Base-by-base conservation (phyloP, 2,888 invertebrate species). In the Megastigmus dorsalis region DNA sequence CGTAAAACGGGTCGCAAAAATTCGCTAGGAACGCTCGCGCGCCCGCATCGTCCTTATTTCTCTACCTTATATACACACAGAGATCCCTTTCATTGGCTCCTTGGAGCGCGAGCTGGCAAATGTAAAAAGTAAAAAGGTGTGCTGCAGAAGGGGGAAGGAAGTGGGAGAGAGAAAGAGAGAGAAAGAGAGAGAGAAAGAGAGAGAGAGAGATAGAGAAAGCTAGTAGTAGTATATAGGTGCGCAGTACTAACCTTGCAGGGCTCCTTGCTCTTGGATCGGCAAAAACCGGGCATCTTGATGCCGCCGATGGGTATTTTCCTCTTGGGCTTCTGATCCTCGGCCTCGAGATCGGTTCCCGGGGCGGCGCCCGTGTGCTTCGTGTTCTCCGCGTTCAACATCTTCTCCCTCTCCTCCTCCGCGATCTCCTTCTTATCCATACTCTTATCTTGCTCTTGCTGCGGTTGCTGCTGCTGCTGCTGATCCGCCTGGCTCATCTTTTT, bases 271-370 rank as follows among this genome's bases (percentile, higher is more conserved):
- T 93, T 93, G 85, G 93, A 93, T 80, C 93, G 92, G 83, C 95
- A 95, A 89, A 95, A 95, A 15, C 95, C 95, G 3, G 95, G 95
- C 92, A 95, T 93, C 89, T 95, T 95, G 78, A 95, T 94, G n/a
- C 94, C 95, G 60, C 95, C 95, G 82, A 95, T 95, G 3, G 95
- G 95, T 82, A 95, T 95, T 86, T 94, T 95, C 86, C 93, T 94
- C 73, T 91, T 92, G 6, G 91, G 89, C 79, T 85, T 85, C 73
- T 88, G 91, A 60, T 89, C 89, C 78, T 91, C 91, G 66, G 85
- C 80, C 50, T 72, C 68, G 84, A 87, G 80, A 77, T 87, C 87
- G 9, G 88, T 81, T 50, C 90, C 89, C 20, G 88, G 85, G 59
- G 83, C 84, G 20, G 84, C 82, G 62, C 89, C 89, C 70, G 90